Evolutionary conservation across 1,140 invertebrate genomes (phyloP), one percentile per base, ranked within the genome.

Genomic region (Drosophila orena): DNA sequence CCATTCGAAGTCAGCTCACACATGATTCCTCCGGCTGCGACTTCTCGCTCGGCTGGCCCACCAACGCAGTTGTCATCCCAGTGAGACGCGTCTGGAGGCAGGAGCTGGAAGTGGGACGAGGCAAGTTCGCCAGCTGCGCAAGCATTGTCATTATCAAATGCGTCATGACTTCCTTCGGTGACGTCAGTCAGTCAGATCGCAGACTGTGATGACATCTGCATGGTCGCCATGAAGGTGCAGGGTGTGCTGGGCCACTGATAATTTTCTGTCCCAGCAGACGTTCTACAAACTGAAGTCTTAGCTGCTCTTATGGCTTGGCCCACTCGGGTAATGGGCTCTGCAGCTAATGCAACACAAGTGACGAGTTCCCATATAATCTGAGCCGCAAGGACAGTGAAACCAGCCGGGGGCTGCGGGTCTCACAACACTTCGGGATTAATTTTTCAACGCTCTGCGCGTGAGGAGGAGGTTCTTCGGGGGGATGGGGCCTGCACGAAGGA

Each of bases 71-170:
- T 86, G 78, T 86, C 81, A 86, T 64, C 81, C 69, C 54, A 68
- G 53, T 53, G 60, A 70, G 64, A 40, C 61, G 50, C 52, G 22
- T 22, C 43, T 27, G 44, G 60, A 17, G 60, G 46, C 46, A 10
- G 22, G 44, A 30, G 7, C 43, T 20, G 20, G 20, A 10, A 10
- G 6, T 8, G 50, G 35, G 11, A 5, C 24, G 56, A n/a, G n/a
- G n/a, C n/a, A n/a, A n/a, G n/a, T n/a, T n/a, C n/a, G n/a, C 47
- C 70, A 70, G 70, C 53, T 61, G 60, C 77, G 83, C 72, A 79
- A 83, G 89, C 84, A 73, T 89, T 89, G 79, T 89, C 79, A 89
- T 88, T 89, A 88, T 84, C 83, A 88, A 89, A 83, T 89, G 79
- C 77, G 76, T 79, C 84, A 89, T 77, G 72, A 89, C 84, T 86